Evolutionary conservation across 2,888 invertebrate species (phyloP), one percentile per base, ranked within the genome.

Genomic region (Oscheius sp.): DNA sequence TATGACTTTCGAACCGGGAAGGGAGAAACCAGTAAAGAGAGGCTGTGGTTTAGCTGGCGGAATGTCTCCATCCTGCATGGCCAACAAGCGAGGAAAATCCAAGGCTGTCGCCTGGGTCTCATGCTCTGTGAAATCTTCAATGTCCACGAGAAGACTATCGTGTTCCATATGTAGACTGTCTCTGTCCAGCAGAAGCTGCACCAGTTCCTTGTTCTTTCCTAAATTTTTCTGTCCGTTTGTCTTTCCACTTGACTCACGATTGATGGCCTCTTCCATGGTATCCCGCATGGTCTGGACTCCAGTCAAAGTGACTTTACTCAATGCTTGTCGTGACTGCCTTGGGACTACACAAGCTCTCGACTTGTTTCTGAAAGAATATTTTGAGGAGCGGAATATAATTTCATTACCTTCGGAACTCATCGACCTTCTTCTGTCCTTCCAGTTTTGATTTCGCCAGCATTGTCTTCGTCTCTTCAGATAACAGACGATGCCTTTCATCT

Each of bases 161-260:
- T 97, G 96, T 81, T 95, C 94, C 96, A 97, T 96, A 91, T 96
- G 96, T 65, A 96, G 92, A 90, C 96, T 96, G 91, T 98, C 97
- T 81, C 96, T 92, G 87, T 94, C 94, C 92, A 96, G 93, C 86
- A 97, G 91, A 90, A 94, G 93, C 90, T 94, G 93, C 74, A 97
- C 96, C 84, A 97, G 91, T 74, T 93, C 93, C 90, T 95, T 95
- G 91, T 97, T 98, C 82, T 96, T 91, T 65, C 92, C 93, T 91
- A 55, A 53, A 68, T 21, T 32, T 4, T 21, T 1, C 2, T 9
- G 2, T 29, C 11, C 13, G 11, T 51, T 5, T 10, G 21, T 10
- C 21, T 1, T 50, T 50, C 50, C 9, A 50, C 50, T 50, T 35
- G 72, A 74, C 79, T 66, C 47, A 82, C 82, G 48, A 51, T 42